These are phyloP conservation scores for Drosophila tsacasi DNA, from an alignment of 1,140 invertebrate species.

Conservation along the genomic window DNA sequence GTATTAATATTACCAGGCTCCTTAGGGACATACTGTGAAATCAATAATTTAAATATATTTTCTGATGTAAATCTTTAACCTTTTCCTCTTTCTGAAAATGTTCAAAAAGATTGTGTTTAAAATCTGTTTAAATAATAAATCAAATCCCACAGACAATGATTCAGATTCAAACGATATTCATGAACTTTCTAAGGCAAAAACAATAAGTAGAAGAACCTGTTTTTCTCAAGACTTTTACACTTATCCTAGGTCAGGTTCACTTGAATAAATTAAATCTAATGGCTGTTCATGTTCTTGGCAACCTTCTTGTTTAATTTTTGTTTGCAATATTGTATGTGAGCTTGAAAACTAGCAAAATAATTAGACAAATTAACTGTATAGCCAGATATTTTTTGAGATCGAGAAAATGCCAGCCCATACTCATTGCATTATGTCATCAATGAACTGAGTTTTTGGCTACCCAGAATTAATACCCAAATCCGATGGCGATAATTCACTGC, in stretches of 20 bases:
- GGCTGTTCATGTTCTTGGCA: not conserved
- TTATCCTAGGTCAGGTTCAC: slow-evolving; percentile 9
- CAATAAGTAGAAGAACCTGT: slow-evolving; percentile 4
- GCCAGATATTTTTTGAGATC: not conserved
- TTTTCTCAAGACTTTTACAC: not conserved
- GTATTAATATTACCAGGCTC: not conserved
- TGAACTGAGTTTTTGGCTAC: slow-evolving; percentile 7
- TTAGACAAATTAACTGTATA: not conserved
- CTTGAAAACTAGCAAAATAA: not conserved
- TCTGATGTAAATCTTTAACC: not conserved
- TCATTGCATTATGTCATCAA: slow-evolving; percentile 41
- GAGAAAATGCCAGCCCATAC: slow-evolving; percentile 2
- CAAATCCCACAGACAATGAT: not conserved
- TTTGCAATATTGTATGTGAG: not conserved
- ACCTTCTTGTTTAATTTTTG: not conserved
- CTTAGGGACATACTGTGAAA: not conserved
- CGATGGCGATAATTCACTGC: slow-evolving; percentile 28
- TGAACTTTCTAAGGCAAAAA: not conserved
- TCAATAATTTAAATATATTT: not conserved
- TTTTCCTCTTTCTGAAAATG: not conserved
- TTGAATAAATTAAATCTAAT: slow-evolving; percentile 4
- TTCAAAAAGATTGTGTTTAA: not conserved
- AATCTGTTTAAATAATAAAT: not conserved
- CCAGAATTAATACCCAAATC: slow-evolving; percentile 6
- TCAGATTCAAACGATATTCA: not conserved